phyloP scores from a whole-genome alignment of 2,113 vertebrate genomes.

The Anolis carolinensis region DNA sequence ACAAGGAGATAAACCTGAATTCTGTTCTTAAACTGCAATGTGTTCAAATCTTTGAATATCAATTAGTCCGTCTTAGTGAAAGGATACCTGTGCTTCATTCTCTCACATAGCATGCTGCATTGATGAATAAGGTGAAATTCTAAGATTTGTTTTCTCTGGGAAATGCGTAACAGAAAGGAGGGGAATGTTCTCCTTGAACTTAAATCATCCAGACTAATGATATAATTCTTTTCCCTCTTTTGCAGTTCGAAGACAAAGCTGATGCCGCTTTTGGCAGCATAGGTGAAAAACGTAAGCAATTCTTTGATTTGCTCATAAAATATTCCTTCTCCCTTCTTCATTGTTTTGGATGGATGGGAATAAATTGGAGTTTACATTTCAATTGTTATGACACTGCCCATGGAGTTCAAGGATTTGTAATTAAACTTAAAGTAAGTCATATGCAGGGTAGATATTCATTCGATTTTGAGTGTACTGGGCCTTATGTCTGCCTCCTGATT shows the following conservation, averaged over 20 bases:
- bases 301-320: constrained; percentile 51
- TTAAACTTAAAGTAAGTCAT: neutral
- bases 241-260: constrained; percentile 82
- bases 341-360: too few relatives aligned
- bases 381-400: too few relatives aligned
- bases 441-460: neutral
- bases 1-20: neutral
- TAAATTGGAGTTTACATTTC: too few relatives aligned
- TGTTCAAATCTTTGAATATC: neutral
- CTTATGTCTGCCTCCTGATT: neutral
- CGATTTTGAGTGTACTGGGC: neutral
- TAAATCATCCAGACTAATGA: constrained; percentile 39
- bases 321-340: neutral
- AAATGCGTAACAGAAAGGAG: neutral
- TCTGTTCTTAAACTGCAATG: neutral
- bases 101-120: neutral
- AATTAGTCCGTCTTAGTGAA: neutral
- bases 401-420: too few relatives aligned
- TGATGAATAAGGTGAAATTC: neutral
- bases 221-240: constrained; percentile 63
- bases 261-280: constrained; percentile 78
- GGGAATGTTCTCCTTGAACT: neutral
- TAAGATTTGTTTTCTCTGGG: neutral
- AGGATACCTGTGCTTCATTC: neutral
- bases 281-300: constrained; percentile 81